Conservation (phyloP, 23 tunicate genomes). For the Ciona savignyi region DNA sequence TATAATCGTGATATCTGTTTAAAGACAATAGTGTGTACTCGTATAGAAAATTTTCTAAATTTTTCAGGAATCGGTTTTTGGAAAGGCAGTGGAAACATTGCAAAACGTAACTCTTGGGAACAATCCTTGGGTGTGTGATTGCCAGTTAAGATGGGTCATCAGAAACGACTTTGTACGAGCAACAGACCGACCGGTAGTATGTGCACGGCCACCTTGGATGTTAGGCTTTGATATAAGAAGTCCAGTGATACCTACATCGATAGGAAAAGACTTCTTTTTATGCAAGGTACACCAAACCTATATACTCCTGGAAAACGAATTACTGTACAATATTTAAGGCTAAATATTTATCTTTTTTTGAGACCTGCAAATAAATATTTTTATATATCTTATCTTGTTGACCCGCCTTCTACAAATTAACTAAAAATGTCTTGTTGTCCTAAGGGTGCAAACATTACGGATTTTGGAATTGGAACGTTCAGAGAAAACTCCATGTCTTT, state of each 20-base stretch:
- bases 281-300: conserved; percentile 2
- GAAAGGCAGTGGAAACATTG: neutral
- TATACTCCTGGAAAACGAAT: no score
- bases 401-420: no score
- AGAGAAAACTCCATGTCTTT: neutral
- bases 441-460: conserved; percentile 20
- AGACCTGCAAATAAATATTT: no score
- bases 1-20: no score
- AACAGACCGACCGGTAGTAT: conserved; percentile 1
- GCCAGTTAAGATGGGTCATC: conserved; percentile 44
- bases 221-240: neutral
- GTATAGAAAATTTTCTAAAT: no score
- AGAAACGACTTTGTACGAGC: conserved; percentile 4
- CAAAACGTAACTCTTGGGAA: conserved; percentile 21
- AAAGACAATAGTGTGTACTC: no score
- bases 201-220: conserved; percentile 5
- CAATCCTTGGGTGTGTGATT: conserved; percentile 78
- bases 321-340: no score
- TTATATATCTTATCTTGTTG: no score
- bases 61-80: neutral
- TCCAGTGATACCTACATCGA: neutral
- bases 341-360: no score
- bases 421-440: no score
- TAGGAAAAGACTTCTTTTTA: neutral
- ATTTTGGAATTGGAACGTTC: conserved; percentile 4